These are phyloP conservation scores for Eustalomyia histrio DNA, from an alignment of 2,888 invertebrate genomes.

Conservation along the genomic window DNA sequence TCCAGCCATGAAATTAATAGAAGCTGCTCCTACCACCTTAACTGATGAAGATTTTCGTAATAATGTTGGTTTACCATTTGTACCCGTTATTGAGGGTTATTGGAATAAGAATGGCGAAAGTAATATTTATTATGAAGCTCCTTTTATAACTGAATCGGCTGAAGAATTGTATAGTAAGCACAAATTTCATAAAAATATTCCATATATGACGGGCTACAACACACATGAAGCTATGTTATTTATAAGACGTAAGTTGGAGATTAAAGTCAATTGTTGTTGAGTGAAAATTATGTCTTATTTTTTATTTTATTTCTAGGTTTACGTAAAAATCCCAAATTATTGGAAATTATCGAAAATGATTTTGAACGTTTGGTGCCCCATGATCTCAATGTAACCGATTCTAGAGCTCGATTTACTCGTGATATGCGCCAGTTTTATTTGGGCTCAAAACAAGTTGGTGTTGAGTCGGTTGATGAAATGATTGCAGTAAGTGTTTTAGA, in stretches of 20 bases:
- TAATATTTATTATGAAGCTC: constrained; percentile 76
- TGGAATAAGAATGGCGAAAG: constrained; percentile 76
- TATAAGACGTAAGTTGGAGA: constrained; percentile 80
- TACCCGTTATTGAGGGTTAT: constrained; percentile 81
- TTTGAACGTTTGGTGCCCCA: constrained; percentile 82
- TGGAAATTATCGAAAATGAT: constrained; percentile 81
- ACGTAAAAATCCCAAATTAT: constrained; percentile 82
- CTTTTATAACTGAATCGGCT: constrained; percentile 82
- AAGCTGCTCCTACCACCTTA: constrained; percentile 81
- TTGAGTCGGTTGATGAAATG: constrained; percentile 81
- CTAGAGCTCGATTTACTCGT: constrained; percentile 78
- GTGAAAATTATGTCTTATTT: neutral
- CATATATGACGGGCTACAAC: constrained; percentile 84
- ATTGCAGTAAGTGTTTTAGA: constrained; percentile 75
- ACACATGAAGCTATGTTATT: constrained; percentile 84
- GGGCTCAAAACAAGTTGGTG: constrained; percentile 81
- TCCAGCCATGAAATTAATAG: constrained; percentile 82
- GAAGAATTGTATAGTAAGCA: constrained; percentile 78
- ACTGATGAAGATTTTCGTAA: constrained; percentile 81
- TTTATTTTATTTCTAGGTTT: constrained; percentile 78
- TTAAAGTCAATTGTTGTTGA: neutral
- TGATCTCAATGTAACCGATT: constrained; percentile 79
- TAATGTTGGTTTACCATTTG: constrained; percentile 83
- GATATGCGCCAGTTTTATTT: constrained; percentile 82
- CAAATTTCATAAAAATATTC: constrained; percentile 81